A percentile compares a stretch with the other conserved stretches of the same genome.
Evolutionary conservation across 2,888 invertebrate species (phyloP).

Genomic region (Epinotia ramella): DNA sequence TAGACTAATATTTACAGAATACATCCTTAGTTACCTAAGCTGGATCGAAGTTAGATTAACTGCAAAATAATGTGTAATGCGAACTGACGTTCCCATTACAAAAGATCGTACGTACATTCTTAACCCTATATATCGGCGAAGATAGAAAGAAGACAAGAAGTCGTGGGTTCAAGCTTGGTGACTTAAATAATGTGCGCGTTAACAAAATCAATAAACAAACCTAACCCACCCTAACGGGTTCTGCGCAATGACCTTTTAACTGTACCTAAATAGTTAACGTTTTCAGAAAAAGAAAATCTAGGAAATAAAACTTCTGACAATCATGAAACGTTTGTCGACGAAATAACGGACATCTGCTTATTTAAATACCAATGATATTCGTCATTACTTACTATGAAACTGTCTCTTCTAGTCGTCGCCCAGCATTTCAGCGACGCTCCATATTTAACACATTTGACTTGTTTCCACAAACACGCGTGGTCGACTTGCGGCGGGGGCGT

Average conservation of each 20-base stretch:
- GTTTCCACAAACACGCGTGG: slow-evolving; percentile 76
- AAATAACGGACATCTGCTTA: too few relatives aligned
- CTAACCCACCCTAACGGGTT: too few relatives aligned
- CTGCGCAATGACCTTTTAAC: too few relatives aligned
- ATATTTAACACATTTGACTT: slow-evolving; percentile 80
- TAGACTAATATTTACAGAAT: neutral
- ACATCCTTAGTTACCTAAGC: neutral
- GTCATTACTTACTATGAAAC: neutral
- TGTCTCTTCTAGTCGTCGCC: slow-evolving; percentile 41
- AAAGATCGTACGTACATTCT: neutral
- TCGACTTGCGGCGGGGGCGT: slow-evolving; percentile 62
- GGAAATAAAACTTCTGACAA: too few relatives aligned
- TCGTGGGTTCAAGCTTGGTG: too few relatives aligned
- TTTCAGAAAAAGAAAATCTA: too few relatives aligned
- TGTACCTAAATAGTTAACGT: too few relatives aligned
- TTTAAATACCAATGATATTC: neutral
- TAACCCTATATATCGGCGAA: neutral
- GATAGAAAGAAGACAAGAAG: neutral
- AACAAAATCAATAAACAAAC: too few relatives aligned
- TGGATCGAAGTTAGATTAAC: neutral
- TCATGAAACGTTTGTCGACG: too few relatives aligned
- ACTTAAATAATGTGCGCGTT: too few relatives aligned
- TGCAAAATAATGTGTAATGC: neutral
- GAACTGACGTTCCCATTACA: neutral
- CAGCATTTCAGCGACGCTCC: slow-evolving; percentile 55